phyloP scores from a whole-genome alignment of 2,888 invertebrate species.

The Muschampia plurimacula region DNA sequence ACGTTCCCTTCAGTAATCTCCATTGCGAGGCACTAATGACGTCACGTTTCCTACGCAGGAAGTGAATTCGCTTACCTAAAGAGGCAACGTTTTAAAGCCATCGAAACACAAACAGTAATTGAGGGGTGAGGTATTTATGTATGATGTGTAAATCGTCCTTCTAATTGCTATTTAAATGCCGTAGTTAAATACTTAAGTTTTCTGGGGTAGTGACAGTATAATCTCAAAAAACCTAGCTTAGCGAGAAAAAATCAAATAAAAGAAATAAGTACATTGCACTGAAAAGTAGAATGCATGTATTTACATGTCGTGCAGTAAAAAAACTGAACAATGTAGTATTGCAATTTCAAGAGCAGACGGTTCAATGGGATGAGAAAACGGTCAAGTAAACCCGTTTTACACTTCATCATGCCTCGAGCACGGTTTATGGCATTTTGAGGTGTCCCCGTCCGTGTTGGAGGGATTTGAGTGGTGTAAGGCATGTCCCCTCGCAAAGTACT shows the following conservation, averaged over 20 bases:
- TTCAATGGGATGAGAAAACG: constrained; percentile 24
- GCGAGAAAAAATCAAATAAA: neutral
- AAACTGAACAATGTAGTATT: constrained; percentile 5
- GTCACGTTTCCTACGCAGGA: constrained; percentile 20
- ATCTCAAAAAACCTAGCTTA: neutral
- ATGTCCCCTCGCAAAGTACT: constrained; percentile 11
- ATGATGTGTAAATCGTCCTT: constrained; percentile 25
- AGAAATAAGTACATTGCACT: neutral
- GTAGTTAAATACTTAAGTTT: neutral
- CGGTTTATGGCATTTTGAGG: constrained; percentile 35
- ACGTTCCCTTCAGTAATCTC: constrained; percentile 34
- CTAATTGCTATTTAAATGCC: constrained; percentile 12
- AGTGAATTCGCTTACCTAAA: constrained; percentile 20
- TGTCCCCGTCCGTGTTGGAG: constrained; percentile 26
- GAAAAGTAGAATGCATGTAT: neutral
- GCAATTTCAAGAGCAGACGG: constrained; percentile 22
- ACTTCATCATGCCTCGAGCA: constrained; percentile 25
- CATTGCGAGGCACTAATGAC: constrained; percentile 30
- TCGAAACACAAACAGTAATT: constrained; percentile 23
- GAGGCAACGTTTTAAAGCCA: constrained; percentile 31
- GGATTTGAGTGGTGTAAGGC: constrained; percentile 22
- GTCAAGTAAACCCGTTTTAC: constrained; percentile 32
- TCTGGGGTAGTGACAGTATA: neutral
- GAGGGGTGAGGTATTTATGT: constrained; percentile 24
- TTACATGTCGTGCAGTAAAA: neutral